These are phyloP conservation scores for Drosophila aldrichi DNA, from an alignment of 2,888 invertebrate species.

Conservation along the genomic window DNA sequence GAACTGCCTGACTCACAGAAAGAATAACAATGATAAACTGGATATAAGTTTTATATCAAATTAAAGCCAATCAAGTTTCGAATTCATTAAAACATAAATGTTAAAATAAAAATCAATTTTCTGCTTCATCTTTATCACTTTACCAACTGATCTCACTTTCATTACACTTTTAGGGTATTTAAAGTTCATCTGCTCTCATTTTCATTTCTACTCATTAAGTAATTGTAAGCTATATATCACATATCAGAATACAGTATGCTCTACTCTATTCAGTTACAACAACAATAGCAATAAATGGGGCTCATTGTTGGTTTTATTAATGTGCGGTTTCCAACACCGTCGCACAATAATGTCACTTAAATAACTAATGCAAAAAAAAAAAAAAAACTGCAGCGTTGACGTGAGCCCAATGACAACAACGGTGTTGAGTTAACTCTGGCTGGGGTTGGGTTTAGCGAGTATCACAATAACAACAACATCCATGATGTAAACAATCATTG, in stretches of 20 bases:
- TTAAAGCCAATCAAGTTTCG: not conserved
- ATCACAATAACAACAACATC: conserved; percentile 20
- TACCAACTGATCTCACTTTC: not conserved
- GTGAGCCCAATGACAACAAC: conserved; percentile 68
- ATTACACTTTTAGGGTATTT: not conserved
- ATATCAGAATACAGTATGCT: conserved; percentile 32
- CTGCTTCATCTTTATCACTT: not conserved
- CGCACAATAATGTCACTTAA: conserved; percentile 64
- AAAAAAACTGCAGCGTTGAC: conserved; percentile 50
- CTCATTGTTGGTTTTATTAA: conserved; percentile 61
- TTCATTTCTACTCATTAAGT: conserved; percentile 10
- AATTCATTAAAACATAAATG: not conserved
- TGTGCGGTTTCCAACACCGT: conserved; percentile 70
- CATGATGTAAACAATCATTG: conserved; percentile 69
- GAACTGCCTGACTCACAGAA: conserved; percentile 26
- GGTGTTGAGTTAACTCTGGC: conserved; percentile 65
- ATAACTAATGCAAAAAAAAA: conserved; percentile 70
- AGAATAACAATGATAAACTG: too few species aligned
- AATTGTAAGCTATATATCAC: conserved; percentile 20
- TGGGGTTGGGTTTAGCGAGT: conserved; percentile 11
- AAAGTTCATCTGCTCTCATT: not conserved
- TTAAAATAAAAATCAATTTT: not conserved
- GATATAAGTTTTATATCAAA: not conserved
- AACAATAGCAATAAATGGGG: conserved; percentile 24
- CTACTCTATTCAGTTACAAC: conserved; percentile 51